Base-by-base conservation (phyloP, 2,113 vertebrate species). In the Cynoglossus semilaevis region DNA sequence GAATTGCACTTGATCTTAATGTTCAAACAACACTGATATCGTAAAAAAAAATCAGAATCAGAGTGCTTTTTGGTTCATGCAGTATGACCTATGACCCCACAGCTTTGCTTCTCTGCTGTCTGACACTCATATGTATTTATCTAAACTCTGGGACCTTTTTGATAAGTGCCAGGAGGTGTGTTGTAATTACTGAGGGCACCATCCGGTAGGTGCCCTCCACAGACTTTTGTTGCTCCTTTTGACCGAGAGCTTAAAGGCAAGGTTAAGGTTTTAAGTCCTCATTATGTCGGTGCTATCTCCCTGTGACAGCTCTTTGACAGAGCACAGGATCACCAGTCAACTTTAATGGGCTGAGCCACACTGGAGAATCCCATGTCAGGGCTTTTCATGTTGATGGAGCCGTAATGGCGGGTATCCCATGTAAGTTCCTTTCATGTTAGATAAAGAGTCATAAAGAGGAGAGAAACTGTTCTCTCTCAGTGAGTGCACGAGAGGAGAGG, bases 371-470 rank as follows among this genome's bases (percentile, higher is more conserved):
- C 76, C 36, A 10, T 85, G 88, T 89, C 88, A 83, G 79, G 69
- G 73, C 81, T 82, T 87, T 85, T 91, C 80, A 90, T 87, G 85
- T 86, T 88, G 86, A 90, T 88, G 87, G 88, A 90, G 87, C 86
- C 72, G 67, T 90, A 90, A 91, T 91, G 87, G 86, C 83, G 86
- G 79, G 74, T 77, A 74, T 88, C 85, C 80, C 72, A 60, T 88
- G 85, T 87, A 84, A 79, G 81, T 81, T 85, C 85, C 88, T 89
- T 90, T 88, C 86, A 90, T 89, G 88, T 89, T 74, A 88, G 88
- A 89, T 90, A 88, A 90, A 83, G 85, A 88, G 87, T 75, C 79
- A 84, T 90, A 90, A 91, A 91, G 83, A 80, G 85, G 72, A 77
- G 81, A 84, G 81, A 84, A 81, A 68, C 77, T 79, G 79, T 29